phyloP scores from a whole-genome alignment of 2,797 vertebrate species.

The Podarcis siculus region DNA sequence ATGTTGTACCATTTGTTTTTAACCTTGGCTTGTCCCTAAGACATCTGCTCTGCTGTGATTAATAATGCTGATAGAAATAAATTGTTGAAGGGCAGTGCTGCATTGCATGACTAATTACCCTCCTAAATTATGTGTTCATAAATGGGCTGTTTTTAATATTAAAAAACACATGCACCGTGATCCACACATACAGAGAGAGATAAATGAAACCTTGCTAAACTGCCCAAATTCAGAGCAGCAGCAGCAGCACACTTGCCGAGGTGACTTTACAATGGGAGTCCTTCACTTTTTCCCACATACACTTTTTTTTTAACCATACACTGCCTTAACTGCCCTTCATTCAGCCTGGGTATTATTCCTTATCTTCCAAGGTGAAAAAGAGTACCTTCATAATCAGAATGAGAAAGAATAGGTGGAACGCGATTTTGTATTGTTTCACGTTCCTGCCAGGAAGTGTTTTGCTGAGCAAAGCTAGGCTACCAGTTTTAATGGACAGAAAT shows the following conservation, averaged over 20 bases:
- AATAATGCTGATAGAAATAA: constrained; percentile 75
- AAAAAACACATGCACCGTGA: constrained; percentile 51
- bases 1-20: constrained; percentile 72
- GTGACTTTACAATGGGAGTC: constrained; percentile 11
- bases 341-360: not conserved
- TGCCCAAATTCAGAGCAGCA: not conserved
- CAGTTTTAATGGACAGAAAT: not conserved
- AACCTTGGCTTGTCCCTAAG: constrained; percentile 69
- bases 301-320: not conserved
- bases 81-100: constrained; percentile 62
- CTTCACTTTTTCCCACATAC: constrained; percentile 7
- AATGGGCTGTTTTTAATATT: constrained; percentile 37
- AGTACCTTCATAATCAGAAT: not conserved
- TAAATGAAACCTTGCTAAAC: constrained; percentile 60
- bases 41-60: constrained; percentile 70
- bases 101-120: constrained; percentile 71
- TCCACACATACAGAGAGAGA: constrained; percentile 47
- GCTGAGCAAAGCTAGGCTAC: constrained; percentile 8
- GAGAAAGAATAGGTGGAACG: not conserved
- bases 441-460: not conserved
- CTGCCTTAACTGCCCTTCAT: constrained; percentile 19
- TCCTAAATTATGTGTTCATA: constrained; percentile 67
- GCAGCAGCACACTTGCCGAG: not conserved
- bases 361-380: not conserved
- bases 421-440: not conserved